Evolutionary conservation across 1,140 invertebrate genomes (phyloP), one percentile per base, ranked within the genome.

Genomic region (Drosophila chauvacae): DNA sequence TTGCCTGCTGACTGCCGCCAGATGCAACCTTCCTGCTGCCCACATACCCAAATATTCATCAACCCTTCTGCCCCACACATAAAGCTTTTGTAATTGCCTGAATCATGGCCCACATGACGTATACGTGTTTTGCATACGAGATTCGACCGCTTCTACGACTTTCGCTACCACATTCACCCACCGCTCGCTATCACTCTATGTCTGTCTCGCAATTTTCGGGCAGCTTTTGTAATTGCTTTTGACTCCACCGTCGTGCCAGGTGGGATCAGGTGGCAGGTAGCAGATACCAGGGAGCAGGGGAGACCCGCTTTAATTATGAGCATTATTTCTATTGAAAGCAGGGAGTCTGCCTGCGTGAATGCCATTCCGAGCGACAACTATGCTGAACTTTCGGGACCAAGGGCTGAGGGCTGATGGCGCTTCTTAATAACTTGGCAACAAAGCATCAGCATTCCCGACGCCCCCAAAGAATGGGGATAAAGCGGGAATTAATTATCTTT

Each of bases 41-140:
- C 20, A 35, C 18, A 4, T 28, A 28, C 28, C 28, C 28, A 28
- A 28, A 23, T 44, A 41, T 37, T 10, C 13, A 13, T 1, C 28
- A 71, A 26, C 53, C 37, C 68, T 55, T 68, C 28, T 30, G 47
- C 28, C 11, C 45, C 66, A 26, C 42, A 48, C 37, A 23, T 64
- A 70, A 65, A 80, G 73, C 73, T 74, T 51, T 60, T 69, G 69
- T 81, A 84, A 88, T 88, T 87, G 84, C 77, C 68, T 71, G 85
- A 84, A 77, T 80, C 72, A 78, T 70, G 85, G 65, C 41, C 73
- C 65, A 84, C 84, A 75, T 74, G 77, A 57, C 73, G 84, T 81
- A 78, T 88, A 81, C 85, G 80, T 88, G 84, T 81, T 88, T 84
- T 88, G 83, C 83, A 82, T 86, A 71, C 65, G 51, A 45, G 37